phyloP scores from a whole-genome alignment of 2,113 vertebrate genomes.

The Pollimyrus isidori region DNA sequence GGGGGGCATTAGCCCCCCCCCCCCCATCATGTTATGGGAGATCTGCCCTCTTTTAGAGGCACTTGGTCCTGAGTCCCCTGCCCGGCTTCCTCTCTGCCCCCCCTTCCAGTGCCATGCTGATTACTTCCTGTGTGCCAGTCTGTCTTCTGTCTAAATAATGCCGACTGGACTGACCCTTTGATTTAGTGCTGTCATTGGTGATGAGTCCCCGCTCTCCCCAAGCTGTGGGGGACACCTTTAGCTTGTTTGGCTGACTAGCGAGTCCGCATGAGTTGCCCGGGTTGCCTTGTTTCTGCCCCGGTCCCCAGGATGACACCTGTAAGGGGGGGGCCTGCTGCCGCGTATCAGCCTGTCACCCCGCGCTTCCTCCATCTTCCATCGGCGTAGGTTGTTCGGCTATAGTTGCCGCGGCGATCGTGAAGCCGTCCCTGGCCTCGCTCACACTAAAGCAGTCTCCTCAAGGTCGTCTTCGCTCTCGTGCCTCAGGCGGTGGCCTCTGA shows the following conservation, averaged over 20 bases:
- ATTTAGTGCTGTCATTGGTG: background rate
- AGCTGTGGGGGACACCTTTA: background rate
- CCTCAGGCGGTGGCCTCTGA: slow-evolving; percentile 31
- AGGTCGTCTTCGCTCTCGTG: slow-evolving; percentile 28
- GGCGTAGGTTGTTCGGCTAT: slow-evolving; percentile 25
- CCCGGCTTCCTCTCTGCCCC: background rate
- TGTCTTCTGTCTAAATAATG: background rate
- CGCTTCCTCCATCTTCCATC: background rate
- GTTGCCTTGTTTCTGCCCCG: background rate
- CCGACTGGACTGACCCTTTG: background rate
- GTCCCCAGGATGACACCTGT: background rate
- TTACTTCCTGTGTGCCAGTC: background rate
- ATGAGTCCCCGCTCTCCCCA: background rate
- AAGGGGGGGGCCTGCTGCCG: background rate
- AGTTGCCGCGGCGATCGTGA: slow-evolving; percentile 42
- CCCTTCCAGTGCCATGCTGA: background rate
- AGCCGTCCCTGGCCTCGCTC: slow-evolving; percentile 44
- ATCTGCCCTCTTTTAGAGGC: background rate
- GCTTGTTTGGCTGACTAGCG: background rate
- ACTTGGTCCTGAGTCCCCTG: background rate
- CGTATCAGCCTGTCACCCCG: background rate
- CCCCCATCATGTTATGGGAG: background rate
- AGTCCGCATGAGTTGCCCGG: background rate
- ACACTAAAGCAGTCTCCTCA: slow-evolving; percentile 36
- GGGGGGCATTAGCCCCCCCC: background rate